Evolutionary conservation across 2,113 vertebrate genomes (phyloP), one percentile per base, ranked within the genome.

Genomic region (Tichodroma muraria): DNA sequence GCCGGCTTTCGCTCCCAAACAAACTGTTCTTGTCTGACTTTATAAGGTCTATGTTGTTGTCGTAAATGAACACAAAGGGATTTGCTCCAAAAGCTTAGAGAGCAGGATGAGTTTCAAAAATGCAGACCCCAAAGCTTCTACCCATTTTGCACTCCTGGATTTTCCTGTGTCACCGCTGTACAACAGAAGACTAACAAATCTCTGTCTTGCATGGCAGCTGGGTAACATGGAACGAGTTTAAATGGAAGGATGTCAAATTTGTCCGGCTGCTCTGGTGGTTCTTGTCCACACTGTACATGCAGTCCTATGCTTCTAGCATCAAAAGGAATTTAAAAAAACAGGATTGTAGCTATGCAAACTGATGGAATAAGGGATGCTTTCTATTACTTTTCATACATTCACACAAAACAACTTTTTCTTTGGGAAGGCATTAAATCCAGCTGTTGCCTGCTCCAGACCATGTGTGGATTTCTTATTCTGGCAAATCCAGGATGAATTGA

Each of bases 381-480:
- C n/a, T 80, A 42, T 23, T 42, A 11, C 20, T 64, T 57, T 28
- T 69, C 25, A 22, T 87, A 56, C 11, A 7, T 57, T 82, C 28
- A 30, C 24, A 18, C 56, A 72, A 72, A 77, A 30, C 30, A 81
- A 22, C 13, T 17, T 80, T 60, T 71, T 61, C 23, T 87, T 69
- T n/a, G 37, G 49, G 44, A 85, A 19, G 6, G 6, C 52, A 10
- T 88, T 40, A 53, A 83, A 60, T 88, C 60, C 85, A 81, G 52
- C 68, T 94, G 71, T 73, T 75, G 12, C 38, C 45, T 80, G 44
- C 53, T 78, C 59, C 40, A 90, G 10, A 35, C 57, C 21, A 14
- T 15, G n/a, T 85, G 63, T 83, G 71, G 54, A 66, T 80, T 89
- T 89, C 44, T 91, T 91, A 27, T 28, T 73, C 40, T 83, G 76